phyloP scores from a whole-genome alignment of 2,113 vertebrate genomes.

The Anas platyrhynchos region DNA sequence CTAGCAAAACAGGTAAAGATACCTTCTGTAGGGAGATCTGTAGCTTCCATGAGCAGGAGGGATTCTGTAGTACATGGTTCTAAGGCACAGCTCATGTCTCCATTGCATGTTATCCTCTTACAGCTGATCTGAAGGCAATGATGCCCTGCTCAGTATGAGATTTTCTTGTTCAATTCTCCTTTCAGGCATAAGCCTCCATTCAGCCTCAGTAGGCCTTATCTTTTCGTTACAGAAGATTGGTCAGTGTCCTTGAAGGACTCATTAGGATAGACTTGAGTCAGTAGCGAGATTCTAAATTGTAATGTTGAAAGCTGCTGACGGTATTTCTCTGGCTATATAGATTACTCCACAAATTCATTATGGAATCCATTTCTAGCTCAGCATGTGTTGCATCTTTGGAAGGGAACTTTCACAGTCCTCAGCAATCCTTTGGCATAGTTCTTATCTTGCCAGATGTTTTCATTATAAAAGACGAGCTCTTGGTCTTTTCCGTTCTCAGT shows the following conservation, averaged over 20 bases:
- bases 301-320: neutral
- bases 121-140: neutral
- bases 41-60: neutral
- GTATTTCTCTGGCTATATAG: neutral
- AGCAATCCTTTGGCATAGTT: neutral
- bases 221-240: neutral
- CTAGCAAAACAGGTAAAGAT: constrained; percentile 85
- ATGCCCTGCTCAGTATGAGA: neutral
- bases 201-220: neutral
- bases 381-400: neutral
- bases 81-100: neutral
- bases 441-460: neutral
- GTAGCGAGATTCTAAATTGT: neutral
- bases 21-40: neutral
- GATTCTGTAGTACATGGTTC: neutral
- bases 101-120: neutral
- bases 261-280: neutral
- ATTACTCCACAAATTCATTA: neutral
- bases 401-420: neutral
- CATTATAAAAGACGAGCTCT: neutral
- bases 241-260: neutral
- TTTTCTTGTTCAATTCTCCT: neutral
- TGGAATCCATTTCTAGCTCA: neutral
- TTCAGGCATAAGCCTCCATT: neutral
- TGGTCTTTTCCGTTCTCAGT: neutral